A percentile compares a stretch with the other conserved stretches of the same genome.
Evolutionary conservation across 2,113 vertebrate genomes (phyloP).

Genomic region (Cromileptes altivelis): DNA sequence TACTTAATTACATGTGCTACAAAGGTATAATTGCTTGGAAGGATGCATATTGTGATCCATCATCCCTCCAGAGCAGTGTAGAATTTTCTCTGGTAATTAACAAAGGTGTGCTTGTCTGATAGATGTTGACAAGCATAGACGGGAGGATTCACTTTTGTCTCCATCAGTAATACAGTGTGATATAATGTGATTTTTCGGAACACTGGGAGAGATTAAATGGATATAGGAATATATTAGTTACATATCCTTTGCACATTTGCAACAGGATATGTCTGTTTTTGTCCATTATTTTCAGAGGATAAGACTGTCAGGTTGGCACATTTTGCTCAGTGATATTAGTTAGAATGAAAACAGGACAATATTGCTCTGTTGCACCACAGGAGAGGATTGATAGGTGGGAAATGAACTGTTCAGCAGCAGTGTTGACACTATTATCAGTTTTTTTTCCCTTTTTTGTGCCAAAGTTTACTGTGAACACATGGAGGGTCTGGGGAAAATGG

Average conservation of each 20-base stretch:
- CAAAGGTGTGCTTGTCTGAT: constrained; percentile 70
- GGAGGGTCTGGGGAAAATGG: neutral
- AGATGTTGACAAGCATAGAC: constrained; percentile 59
- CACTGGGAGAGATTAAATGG: neutral
- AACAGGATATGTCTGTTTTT: constrained; percentile 6
- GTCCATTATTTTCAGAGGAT: neutral
- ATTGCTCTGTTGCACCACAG: constrained; percentile 29
- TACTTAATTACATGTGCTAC: constrained; percentile 85
- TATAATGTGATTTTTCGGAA: neutral
- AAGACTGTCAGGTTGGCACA: constrained; percentile 2
- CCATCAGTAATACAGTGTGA: neutral
- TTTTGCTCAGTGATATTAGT: constrained; percentile 11
- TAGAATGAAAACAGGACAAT: constrained; percentile 36
- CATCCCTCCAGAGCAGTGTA: constrained; percentile 73
- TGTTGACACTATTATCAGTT: constrained; percentile 36
- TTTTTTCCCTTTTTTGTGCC: neutral
- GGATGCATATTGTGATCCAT: constrained; percentile 82
- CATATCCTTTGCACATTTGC: neutral
- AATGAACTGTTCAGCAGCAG: constrained; percentile 37
- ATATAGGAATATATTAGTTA: neutral
- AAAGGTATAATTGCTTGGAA: constrained; percentile 85
- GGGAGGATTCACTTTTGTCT: constrained; percentile 12
- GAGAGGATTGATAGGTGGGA: constrained; percentile 24
- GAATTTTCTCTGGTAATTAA: constrained; percentile 81
- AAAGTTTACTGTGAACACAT: constrained; percentile 34